Evolutionary conservation across 1,140 invertebrate genomes (phyloP).

Genomic region (Hypsibius dujardini): DNA sequence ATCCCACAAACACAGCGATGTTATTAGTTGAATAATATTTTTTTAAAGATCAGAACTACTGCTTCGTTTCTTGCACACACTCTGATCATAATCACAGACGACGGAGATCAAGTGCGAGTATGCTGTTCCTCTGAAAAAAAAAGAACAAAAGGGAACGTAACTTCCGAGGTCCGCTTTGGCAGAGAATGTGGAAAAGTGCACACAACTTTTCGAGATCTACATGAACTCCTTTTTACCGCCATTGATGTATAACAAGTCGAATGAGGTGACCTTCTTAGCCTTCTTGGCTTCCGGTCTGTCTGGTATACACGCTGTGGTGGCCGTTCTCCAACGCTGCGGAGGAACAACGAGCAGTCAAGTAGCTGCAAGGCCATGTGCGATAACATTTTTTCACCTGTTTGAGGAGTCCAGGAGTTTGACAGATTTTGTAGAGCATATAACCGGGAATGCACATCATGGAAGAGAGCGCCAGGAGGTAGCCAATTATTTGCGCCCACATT

Average conservation of each 20-base stretch:
- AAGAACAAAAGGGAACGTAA: too few relatives aligned
- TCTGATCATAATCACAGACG: too few relatives aligned
- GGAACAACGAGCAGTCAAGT: background rate
- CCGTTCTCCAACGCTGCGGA: background rate
- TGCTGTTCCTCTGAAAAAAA: too few relatives aligned
- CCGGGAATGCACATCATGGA: constrained; percentile 92
- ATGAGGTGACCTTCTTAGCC: background rate
- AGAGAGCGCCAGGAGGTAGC: constrained; percentile 79
- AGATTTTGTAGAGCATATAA: constrained; percentile 71
- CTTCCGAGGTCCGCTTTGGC: too few relatives aligned
- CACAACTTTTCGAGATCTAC: too few relatives aligned
- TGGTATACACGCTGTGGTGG: background rate
- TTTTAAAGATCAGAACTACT: too few relatives aligned
- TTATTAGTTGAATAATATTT: too few relatives aligned
- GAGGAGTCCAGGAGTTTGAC: constrained; percentile 59
- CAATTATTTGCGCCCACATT: constrained; percentile 79
- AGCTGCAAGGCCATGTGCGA: background rate
- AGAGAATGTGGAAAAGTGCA: too few relatives aligned
- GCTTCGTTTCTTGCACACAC: too few relatives aligned
- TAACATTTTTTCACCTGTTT: constrained; percentile 45
- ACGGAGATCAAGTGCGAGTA: too few relatives aligned
- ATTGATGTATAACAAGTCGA: background rate
- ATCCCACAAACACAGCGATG: too few relatives aligned
- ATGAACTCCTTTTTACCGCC: background rate
- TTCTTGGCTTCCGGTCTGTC: background rate